These are phyloP conservation scores for Trachelus tabidus DNA, from an alignment of 2,888 invertebrate species.

Conservation along the genomic window DNA sequence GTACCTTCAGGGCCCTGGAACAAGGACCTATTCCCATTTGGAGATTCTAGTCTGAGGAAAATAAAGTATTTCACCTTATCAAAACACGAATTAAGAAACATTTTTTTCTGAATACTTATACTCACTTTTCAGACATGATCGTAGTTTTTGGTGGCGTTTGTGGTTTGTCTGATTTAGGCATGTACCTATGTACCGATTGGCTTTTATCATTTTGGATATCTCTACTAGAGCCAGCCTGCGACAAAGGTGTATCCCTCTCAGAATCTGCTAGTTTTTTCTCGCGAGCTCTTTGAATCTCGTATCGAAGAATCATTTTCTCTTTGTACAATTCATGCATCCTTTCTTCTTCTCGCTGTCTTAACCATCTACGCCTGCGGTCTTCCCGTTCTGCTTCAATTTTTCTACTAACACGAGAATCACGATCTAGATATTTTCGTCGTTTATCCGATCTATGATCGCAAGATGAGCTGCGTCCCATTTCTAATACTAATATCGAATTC, in stretches of 20 bases:
- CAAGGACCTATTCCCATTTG: slow-evolving; percentile 30
- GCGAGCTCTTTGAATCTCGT: slow-evolving; percentile 29
- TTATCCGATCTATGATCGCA: not conserved
- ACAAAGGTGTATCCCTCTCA: slow-evolving; percentile 22
- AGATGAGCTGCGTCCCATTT: not conserved
- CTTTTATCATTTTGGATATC: slow-evolving; percentile 18
- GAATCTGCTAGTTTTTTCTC: slow-evolving; percentile 15
- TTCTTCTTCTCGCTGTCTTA: slow-evolving; percentile 34
- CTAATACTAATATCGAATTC: too few relatives aligned
- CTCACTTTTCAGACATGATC: slow-evolving; percentile 36
- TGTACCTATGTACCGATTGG: slow-evolving; percentile 7
- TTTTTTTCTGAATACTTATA: not conserved
- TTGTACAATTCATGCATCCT: slow-evolving; percentile 45
- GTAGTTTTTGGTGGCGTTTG: slow-evolving; percentile 13
- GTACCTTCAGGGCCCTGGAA: slow-evolving; percentile 46
- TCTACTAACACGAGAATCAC: slow-evolving; percentile 4
- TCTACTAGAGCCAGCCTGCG: slow-evolving; percentile 8
- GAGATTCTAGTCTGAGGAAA: slow-evolving; percentile 33
- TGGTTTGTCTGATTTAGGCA: slow-evolving; percentile 6
- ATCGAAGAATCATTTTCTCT: slow-evolving; percentile 41
- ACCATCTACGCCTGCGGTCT: slow-evolving; percentile 43
- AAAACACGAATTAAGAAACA: not conserved
- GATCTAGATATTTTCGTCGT: not conserved
- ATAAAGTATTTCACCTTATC: not conserved
- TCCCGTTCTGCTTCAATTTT: slow-evolving; percentile 34